Evolutionary conservation across 2,113 vertebrate species (phyloP), one percentile per base, ranked within the genome.

Genomic region (Stercorarius parasiticus): DNA sequence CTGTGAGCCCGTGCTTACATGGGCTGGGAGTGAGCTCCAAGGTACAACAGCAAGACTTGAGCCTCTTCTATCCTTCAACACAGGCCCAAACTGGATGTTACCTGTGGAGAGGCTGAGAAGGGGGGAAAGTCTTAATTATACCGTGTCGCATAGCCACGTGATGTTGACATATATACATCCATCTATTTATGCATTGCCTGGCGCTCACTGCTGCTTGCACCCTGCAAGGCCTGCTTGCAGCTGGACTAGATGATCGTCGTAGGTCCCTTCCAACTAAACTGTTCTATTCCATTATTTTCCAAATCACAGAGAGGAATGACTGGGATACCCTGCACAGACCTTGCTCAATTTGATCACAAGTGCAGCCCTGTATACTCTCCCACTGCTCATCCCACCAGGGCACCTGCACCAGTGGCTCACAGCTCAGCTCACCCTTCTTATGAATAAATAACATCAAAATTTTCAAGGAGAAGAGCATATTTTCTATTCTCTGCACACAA

Each of bases 1-100:
- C 13, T 2, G 0, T 32, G 32, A 82, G 20, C 66, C 50, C 1
- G 0, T 67, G 55, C 8, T 88, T 52, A 14, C 29, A 3, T 3
- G 8, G 49, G 6, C n/a, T 74, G 20, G 18, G 25, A 91, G 45
- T 1, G 10, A 61, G 9, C 40, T 83, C 50, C 43, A 56, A 59
- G 14, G 40, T 56, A 55, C n/a, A 61, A 23, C 10, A 83, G 21
- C n/a, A 66, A 69, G 30, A 62, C 30, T n/a, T 40, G 8, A 89
- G 13, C 27, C 18, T 65, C 30, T 66, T 62, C 59, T 88, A 13
- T 36, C 23, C 34, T 89, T 88, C 59, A 58, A 8, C 3, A 3
- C 6, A 40, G 22, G 16, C 14, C 34, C 23, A 66, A 71, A 56
- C 2, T 7, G 50, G 22, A 36, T 29, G 16, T 30, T 73, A 70